These are phyloP conservation scores for Macrosoma leucophasiata DNA, from an alignment of 2,888 invertebrate genomes.

Conservation along the genomic window DNA sequence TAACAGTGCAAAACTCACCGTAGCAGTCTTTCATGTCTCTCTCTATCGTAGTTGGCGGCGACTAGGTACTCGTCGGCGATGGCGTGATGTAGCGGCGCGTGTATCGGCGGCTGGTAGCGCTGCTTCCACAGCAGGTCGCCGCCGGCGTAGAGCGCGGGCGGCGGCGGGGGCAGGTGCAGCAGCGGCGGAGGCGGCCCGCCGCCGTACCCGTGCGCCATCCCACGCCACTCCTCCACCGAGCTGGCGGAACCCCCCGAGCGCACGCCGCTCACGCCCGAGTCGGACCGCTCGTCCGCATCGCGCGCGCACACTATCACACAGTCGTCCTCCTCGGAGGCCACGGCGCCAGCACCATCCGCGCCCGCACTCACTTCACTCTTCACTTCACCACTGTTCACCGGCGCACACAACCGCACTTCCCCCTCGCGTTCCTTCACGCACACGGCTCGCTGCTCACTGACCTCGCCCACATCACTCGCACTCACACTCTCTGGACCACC, in stretches of 20 bases:
- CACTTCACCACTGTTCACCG: conserved; percentile 66
- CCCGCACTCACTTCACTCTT: conserved; percentile 64
- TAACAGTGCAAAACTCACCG: conserved; percentile 62
- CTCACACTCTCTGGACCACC: conserved; percentile 61
- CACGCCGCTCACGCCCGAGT: conserved; percentile 85
- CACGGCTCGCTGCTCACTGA: conserved; percentile 62
- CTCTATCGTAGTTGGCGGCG: conserved; percentile 77
- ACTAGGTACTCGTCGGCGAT: conserved; percentile 69
- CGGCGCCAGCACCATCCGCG: conserved; percentile 72
- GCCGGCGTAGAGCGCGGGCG: conserved; percentile 68
- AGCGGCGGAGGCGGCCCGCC: conserved; percentile 76
- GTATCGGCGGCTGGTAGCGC: conserved; percentile 74
- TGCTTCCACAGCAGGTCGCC: conserved; percentile 78
- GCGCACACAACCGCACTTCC: conserved; percentile 49
- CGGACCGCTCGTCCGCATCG: conserved; percentile 76
- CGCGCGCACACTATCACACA: conserved; percentile 79
- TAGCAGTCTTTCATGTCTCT: conserved; percentile 80
- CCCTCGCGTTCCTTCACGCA: conserved; percentile 63
- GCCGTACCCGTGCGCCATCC: conserved; percentile 84
- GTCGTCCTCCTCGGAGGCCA: conserved; percentile 78
- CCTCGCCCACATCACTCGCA: conserved; percentile 63
- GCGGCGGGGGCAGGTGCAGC: conserved; percentile 66
- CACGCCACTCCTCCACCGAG: conserved; percentile 85
- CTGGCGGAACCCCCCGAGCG: conserved; percentile 83
- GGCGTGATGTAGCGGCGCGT: conserved; percentile 70